These are phyloP conservation scores for Trichogramma evanescens DNA, from an alignment of 2,888 invertebrate genomes.

Conservation along the genomic window DNA sequence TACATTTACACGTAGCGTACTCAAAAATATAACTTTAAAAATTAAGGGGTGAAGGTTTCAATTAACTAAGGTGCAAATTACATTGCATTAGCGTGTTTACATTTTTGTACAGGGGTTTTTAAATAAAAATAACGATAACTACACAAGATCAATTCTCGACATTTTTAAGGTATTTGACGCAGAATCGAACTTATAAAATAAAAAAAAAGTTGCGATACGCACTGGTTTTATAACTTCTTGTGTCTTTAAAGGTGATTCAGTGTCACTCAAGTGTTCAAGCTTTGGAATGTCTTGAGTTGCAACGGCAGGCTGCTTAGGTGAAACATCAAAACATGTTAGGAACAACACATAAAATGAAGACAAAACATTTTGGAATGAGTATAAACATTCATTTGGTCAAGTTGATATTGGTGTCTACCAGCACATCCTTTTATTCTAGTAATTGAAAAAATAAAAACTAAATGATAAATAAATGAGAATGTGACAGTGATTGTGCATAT, in stretches of 20 bases:
- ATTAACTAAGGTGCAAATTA: background rate
- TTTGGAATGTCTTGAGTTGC: background rate
- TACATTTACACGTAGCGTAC: conserved; percentile 4
- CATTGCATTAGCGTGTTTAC: background rate
- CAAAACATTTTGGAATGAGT: background rate
- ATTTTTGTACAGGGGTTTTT: too few relatives aligned
- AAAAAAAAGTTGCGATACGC: conserved; percentile 15
- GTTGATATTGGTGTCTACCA: too few relatives aligned
- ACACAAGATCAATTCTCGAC: conserved; percentile 2
- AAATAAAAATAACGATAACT: too few relatives aligned
- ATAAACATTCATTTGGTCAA: background rate
- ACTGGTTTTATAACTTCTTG: conserved; percentile 15
- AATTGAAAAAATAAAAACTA: background rate
- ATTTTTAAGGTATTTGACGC: conserved; percentile 15
- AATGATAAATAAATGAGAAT: background rate
- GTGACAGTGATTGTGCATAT: background rate
- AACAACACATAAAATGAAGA: conserved; percentile 10
- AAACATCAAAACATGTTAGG: conserved; percentile 4
- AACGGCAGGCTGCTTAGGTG: conserved; percentile 1
- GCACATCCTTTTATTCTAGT: too few relatives aligned
- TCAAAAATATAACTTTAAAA: too few relatives aligned
- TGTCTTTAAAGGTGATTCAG: conserved; percentile 6
- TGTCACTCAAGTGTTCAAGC: conserved; percentile 5
- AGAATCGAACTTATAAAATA: conserved; percentile 20
- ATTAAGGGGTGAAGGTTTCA: too few relatives aligned